These are phyloP conservation scores for Papilio elwesi DNA, from an alignment of 2,888 invertebrate genomes.

Conservation along the genomic window DNA sequence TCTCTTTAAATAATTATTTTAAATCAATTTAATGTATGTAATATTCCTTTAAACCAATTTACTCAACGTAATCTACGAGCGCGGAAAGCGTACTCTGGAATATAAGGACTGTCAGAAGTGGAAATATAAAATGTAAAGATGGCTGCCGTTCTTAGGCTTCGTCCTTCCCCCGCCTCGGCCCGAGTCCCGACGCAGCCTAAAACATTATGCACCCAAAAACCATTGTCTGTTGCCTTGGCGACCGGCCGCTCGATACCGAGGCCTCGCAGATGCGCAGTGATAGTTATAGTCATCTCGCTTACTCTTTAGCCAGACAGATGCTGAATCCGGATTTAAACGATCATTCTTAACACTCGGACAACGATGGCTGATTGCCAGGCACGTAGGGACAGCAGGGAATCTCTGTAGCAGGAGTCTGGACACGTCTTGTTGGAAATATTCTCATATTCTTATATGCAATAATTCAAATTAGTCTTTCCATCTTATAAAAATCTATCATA, in stretches of 20 bases:
- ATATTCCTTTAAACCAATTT: slow-evolving; percentile 47
- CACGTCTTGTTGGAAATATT: slow-evolving; percentile 74
- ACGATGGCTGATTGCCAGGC: slow-evolving; percentile 77
- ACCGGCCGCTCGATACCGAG: slow-evolving; percentile 79
- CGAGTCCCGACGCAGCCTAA: slow-evolving; percentile 78
- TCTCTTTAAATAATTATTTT: neutral
- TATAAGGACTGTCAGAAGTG: slow-evolving; percentile 78
- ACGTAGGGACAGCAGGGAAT: slow-evolving; percentile 73
- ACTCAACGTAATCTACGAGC: slow-evolving; percentile 54
- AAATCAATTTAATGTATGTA: neutral
- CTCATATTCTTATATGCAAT: slow-evolving; percentile 65
- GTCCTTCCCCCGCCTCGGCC: slow-evolving; percentile 62
- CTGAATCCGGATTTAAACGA: slow-evolving; percentile 71
- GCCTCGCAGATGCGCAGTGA: slow-evolving; percentile 69
- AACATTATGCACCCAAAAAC: slow-evolving; percentile 85
- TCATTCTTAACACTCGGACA: slow-evolving; percentile 63
- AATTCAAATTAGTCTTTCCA: slow-evolving; percentile 9
- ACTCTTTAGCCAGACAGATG: slow-evolving; percentile 70
- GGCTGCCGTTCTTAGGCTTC: slow-evolving; percentile 73
- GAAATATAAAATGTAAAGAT: slow-evolving; percentile 83
- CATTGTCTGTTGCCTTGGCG: slow-evolving; percentile 84
- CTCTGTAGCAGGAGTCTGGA: slow-evolving; percentile 53
- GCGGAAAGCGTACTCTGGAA: slow-evolving; percentile 65
- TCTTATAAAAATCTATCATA: slow-evolving; percentile 24
- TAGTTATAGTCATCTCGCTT: slow-evolving; percentile 77